Base-by-base conservation (phyloP, 2,113 vertebrate species). In the Malurus cyaneus region DNA sequence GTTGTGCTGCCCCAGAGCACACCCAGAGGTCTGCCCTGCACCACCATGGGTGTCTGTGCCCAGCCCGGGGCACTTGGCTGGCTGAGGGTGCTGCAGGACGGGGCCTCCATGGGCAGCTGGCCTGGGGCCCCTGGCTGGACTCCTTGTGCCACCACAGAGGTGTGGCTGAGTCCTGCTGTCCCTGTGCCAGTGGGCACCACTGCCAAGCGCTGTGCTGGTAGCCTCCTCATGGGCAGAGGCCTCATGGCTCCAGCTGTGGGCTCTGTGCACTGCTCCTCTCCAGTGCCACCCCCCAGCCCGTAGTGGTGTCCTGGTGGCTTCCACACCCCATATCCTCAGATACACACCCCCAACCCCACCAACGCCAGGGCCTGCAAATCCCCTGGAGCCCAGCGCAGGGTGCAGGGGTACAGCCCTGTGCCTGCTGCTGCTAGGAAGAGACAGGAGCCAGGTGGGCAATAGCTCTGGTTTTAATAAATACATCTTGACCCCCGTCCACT, bases 381-480 rank as follows among this genome's bases (percentile, higher is more conserved):
- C 21, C 21, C 18, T 4, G 2, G 31, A 17, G 26, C 3, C 26
- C 26, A 36, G 39, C 0, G 0, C 0, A 9, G 56, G 42, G 18
- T 28, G 36, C 36, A 54, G 17, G 19, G 39, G 18, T 18, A 61
- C 10, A 53, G 57, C 47, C 24, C 47, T 41, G 24, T 1, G 5
- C 29, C 64, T 18, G 13, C n/a, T 56, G 62, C 49, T 73, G 28
- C 21, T 8, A 91, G 57, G 28, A 86, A 95, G 32, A 92, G 42
- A 52, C 20, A 0, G 62, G 31, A 77, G 57, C 4, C 8, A 2
- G 34, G 34, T 47, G 29, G 87, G 41, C 49, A 85, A 86, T 95
- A 93, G 14, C 81, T 95, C 85, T 93, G 81, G 23, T 73, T 95
- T 96, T 96, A 97, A 97, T 97, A 97, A 97, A 97, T 97, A 97